Evolutionary conservation across 2,888 invertebrate species (phyloP).

Genomic region (Orthonevra nobilis): DNA sequence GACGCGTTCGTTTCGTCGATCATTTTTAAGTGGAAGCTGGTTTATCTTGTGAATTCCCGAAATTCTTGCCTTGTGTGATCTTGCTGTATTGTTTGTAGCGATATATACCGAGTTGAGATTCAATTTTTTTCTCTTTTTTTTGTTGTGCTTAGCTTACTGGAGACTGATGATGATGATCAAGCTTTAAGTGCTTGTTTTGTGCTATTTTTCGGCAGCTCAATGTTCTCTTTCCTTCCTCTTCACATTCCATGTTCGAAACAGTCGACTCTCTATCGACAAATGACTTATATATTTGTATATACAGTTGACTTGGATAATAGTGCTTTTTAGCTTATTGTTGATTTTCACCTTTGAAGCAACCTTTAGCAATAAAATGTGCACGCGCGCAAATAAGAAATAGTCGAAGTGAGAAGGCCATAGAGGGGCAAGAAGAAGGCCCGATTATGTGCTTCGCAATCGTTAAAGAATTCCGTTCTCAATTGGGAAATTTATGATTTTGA

Average conservation of each 20-base stretch:
- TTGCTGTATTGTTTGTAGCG: conserved; percentile 63
- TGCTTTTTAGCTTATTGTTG: conserved; percentile 38
- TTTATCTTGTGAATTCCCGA: conserved; percentile 66
- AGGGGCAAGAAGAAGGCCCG: neutral
- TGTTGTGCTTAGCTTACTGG: no score
- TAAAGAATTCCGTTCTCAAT: conserved; percentile 47
- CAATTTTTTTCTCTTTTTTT: conserved; percentile 14
- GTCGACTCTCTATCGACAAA: no score
- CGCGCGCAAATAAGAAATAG: conserved; percentile 12
- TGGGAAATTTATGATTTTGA: conserved; percentile 48
- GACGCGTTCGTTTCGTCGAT: conserved; percentile 32
- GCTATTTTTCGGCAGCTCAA: conserved; percentile 47
- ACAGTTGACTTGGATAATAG: no score
- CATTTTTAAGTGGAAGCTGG: conserved; percentile 58
- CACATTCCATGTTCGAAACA: conserved; percentile 34
- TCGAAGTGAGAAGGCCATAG: neutral
- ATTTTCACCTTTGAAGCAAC: conserved; percentile 55
- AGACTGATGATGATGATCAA: no score
- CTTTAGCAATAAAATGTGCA: conserved; percentile 37
- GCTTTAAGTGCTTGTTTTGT: conserved; percentile 5
- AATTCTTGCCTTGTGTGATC: conserved; percentile 62
- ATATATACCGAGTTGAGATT: conserved; percentile 23
- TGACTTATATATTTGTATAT: no score
- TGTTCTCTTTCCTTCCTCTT: conserved; percentile 29
- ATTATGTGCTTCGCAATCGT: conserved; percentile 21